Evolutionary conservation across 2,113 vertebrate species (phyloP).

Genomic region (Peromyscus maniculatus): DNA sequence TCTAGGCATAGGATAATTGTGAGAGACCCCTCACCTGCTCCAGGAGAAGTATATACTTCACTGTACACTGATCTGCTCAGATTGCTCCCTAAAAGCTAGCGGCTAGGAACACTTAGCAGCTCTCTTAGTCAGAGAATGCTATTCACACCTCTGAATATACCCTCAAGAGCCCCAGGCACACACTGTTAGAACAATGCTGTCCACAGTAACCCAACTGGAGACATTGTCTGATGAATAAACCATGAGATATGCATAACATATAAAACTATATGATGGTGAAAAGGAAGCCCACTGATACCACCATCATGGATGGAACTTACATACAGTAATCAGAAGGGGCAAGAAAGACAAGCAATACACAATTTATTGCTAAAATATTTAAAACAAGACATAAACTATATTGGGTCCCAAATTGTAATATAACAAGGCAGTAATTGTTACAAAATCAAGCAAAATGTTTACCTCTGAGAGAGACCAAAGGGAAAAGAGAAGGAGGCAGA

Average conservation of each 20-base stretch:
- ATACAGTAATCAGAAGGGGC: not conserved
- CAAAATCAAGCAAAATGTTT: not conserved
- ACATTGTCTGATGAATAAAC: not conserved
- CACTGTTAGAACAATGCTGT: not conserved
- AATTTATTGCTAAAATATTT: not conserved
- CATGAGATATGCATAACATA: not conserved
- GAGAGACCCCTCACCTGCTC: not conserved
- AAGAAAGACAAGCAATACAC: not conserved
- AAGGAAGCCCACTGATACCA: not conserved
- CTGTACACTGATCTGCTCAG: constrained; percentile 17
- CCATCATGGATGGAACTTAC: not conserved
- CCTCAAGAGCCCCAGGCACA: not conserved
- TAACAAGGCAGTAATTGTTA: not conserved
- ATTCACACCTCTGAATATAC: not conserved
- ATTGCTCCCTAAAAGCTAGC: not conserved
- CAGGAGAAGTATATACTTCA: not conserved
- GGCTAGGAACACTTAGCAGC: not conserved
- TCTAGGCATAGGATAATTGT: not conserved
- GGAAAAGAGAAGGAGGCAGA: not conserved
- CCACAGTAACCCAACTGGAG: not conserved
- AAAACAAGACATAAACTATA: not conserved
- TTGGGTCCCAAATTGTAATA: not conserved
- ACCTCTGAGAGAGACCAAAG: not conserved
- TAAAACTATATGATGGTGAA: not conserved
- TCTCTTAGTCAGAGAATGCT: not conserved